Conservation (phyloP, 30 jellyfish, hydroid and myxozoan genomes). For the Catostylus mosaicus region DNA sequence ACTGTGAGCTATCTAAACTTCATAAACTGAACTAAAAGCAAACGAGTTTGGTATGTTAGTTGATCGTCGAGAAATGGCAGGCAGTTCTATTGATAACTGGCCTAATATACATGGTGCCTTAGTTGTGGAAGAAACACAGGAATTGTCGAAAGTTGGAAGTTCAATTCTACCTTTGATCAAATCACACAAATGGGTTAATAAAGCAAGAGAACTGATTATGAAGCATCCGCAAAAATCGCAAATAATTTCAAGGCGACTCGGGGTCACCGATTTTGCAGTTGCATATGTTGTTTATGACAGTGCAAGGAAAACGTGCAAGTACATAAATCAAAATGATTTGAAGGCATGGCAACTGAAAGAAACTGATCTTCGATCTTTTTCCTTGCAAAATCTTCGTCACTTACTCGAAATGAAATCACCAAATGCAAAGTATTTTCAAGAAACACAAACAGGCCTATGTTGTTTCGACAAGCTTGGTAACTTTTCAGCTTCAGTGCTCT, state of each 20-base stretch:
- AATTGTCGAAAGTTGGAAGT: not conserved
- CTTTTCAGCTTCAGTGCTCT: slow-evolving; percentile 51
- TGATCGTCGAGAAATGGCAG: slow-evolving; percentile 6
- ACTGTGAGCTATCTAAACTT: not conserved
- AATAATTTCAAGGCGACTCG: slow-evolving; percentile 21
- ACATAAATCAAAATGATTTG: slow-evolving; percentile 43
- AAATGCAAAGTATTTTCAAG: slow-evolving; percentile 7
- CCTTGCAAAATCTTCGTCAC: slow-evolving; percentile 22
- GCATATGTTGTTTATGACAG: slow-evolving; percentile 32
- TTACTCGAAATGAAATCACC: not conserved
- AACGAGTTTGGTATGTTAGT: too few species aligned
- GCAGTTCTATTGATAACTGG: not conserved
- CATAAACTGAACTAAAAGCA: not conserved
- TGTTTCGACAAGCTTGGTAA: slow-evolving; percentile 49
- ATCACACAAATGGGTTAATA: slow-evolving; percentile 34
- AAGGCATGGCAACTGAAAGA: slow-evolving; percentile 47
- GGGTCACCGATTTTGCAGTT: slow-evolving; percentile 46
- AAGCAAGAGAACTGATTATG: slow-evolving; percentile 20
- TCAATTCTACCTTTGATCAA: slow-evolving; percentile 46
- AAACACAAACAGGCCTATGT: slow-evolving; percentile 46
- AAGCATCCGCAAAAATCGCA: slow-evolving; percentile 54
- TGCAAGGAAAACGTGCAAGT: slow-evolving; percentile 8
- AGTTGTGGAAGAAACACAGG: slow-evolving; percentile 34
- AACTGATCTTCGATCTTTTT: slow-evolving; percentile 22
- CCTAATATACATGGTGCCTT: not conserved